Evolutionary conservation across 2,888 invertebrate genomes (phyloP), one percentile per base, ranked within the genome.

Genomic region (Chrysotoxum bicinctum): DNA sequence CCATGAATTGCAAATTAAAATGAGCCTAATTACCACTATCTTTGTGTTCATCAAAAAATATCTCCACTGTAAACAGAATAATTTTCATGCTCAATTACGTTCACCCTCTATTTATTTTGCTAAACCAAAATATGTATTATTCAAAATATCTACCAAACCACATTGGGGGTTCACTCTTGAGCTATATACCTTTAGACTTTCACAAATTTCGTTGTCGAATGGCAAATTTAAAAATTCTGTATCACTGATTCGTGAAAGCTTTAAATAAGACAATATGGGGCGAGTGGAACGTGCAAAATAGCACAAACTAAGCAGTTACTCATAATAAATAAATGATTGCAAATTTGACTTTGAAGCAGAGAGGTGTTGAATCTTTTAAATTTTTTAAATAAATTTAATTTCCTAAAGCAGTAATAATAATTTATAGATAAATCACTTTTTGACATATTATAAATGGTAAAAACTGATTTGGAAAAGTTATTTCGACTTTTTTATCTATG

Each of bases 201-300:
- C 43, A 45, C 12, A 30, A 70, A 35, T 74, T 74, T 58, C 70
- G 70, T 66, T 75, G 45, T 54, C 66, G 70, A 79, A 75, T 74
- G 69, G 37, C 45, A 84, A 84, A 74, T 77, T 52, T 10, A 12
- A 54, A 48, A 23, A 21, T 26, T 37, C 26, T 14, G 0, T 26
- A 32, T 16, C 40, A 32, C 43, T n/a, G 19, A n/a, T 23, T 64
- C 45, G 37, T n/a, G 26, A 73, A 74, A 74, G 75, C 66, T 78
- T 56, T 56, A 26, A n/a, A n/a, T 30, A 32, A 30, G 10, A 16
- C 30, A 35, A 21, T 60, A 9, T 8, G 45, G 45, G 19, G 73
- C 45, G 37, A 69, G 74, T 64, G 48, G 74, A 50, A 79, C 83
- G 83, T 84, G 83, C 83, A 43, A 84, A 84, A 75, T 48, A 45